A percentile compares a stretch with the other conserved stretches of the same genome.
These are phyloP conservation scores for Drosophila sproati DNA, from an alignment of 1,140 invertebrate species.

Conservation along the genomic window DNA sequence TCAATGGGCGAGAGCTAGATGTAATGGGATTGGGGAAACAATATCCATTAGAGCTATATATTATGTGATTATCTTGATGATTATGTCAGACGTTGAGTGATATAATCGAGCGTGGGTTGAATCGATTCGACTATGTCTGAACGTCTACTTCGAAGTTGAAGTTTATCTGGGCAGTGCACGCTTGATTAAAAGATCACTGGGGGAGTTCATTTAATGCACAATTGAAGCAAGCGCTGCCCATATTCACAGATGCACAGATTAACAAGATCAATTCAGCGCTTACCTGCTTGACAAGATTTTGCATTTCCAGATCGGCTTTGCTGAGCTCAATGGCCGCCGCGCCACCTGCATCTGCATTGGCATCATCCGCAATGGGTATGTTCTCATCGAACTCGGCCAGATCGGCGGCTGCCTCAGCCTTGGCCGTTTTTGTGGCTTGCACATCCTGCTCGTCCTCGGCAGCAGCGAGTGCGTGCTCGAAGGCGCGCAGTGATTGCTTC, in stretches of 20 bases:
- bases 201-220: constrained; percentile 13
- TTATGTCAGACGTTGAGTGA: constrained; percentile 82
- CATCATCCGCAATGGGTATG: constrained; percentile 92
- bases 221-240: constrained; percentile 48
- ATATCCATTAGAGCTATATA: constrained; percentile 34
- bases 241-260: neutral
- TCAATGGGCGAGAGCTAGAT: constrained; percentile 95
- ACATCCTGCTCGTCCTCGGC: constrained; percentile 98
- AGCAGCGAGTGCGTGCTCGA: constrained; percentile 93
- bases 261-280: constrained; percentile 13
- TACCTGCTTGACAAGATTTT: constrained; percentile 93
- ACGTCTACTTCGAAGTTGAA: constrained; percentile 45
- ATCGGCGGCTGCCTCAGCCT: constrained; percentile 96
- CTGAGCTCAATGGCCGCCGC: constrained; percentile 87
- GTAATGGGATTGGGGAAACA: constrained; percentile 13
- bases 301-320: constrained; percentile 93
- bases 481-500: constrained; percentile 88
- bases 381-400: constrained; percentile 98
- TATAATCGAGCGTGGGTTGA: constrained; percentile 78
- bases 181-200: constrained; percentile 39
- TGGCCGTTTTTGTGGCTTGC: constrained; percentile 94
- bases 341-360: constrained; percentile 85
- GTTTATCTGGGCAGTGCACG: constrained; percentile 61
- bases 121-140: constrained; percentile 84
- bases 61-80: neutral